Evolutionary conservation across 1,140 invertebrate species (phyloP).

Genomic region (Drosophila orena): DNA sequence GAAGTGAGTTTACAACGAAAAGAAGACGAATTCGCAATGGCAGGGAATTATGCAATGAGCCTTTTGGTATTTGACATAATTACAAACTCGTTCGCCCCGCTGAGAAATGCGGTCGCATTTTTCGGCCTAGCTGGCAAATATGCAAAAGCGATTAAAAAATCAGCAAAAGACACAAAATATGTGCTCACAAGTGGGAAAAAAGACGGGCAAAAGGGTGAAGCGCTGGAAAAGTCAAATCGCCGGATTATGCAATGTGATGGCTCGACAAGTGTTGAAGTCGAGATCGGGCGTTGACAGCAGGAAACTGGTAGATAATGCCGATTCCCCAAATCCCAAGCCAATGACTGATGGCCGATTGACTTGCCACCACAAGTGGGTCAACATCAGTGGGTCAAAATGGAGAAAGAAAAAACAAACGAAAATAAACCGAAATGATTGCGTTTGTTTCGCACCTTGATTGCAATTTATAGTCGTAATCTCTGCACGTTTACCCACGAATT

Average conservation of each 20-base stretch:
- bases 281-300: conserved; percentile 63
- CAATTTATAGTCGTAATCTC: conserved; percentile 53
- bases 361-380: conserved; percentile 67
- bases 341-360: conserved; percentile 39
- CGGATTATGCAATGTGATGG: conserved; percentile 67
- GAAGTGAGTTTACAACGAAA: conserved; percentile 12
- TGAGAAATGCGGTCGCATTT: conserved; percentile 71
- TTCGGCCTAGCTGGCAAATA: conserved; percentile 61
- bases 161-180: conserved; percentile 2
- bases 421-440: conserved; percentile 25
- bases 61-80: conserved; percentile 73
- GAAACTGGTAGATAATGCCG: conserved; percentile 49
- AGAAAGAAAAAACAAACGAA: not conserved
- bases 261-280: conserved; percentile 60
- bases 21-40: conserved; percentile 39
- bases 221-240: conserved; percentile 69
- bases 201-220: conserved; percentile 54
- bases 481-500: conserved; percentile 50
- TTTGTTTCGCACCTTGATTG: conserved; percentile 53
- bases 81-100: conserved; percentile 78
- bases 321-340: conserved; percentile 7
- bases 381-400: conserved; percentile 70
- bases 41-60: conserved; percentile 57
- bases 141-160: conserved; percentile 50
- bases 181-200: conserved; percentile 33